Base-by-base conservation (phyloP, 1,140 invertebrate species). In the Nylanderia fulva region DNA sequence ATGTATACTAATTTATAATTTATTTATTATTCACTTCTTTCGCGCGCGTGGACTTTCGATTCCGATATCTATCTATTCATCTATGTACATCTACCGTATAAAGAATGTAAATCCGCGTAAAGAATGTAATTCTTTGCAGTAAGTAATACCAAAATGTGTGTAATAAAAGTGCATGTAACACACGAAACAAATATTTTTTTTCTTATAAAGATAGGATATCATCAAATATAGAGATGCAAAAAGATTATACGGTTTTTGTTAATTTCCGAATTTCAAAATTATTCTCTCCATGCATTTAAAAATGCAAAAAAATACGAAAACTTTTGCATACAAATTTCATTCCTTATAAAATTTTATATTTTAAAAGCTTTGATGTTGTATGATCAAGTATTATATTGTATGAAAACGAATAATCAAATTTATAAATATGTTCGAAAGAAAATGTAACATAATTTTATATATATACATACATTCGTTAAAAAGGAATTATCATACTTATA, bases 1-100 rank as follows among this genome's bases (percentile, higher is more conserved):
- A 21, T 82, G 64, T 82, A 36, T 71, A 82, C 18, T 82, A 82
- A 82, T 58, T 82, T 82, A 82, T 82, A 13, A 82, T 71, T 82
- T 72, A 82, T 82, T 82, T 82, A 82, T 72, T 72, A 72, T 58
- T 58, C 29, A 42, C 33, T 71, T 56, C 56, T 56, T 29, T 48
- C 27, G 36, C 45, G 45, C 45, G 42, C 42, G 42, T n/a, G 27
- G 21, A 45, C 24, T 82, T 72, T 54, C 77, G 27, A 71, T 72
- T 79, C 77, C 39, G 77, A 21, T 58, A 82, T 27, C 52, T 72
- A 72, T 42, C n/a, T n/a, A n/a, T n/a, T n/a, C 36, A n/a, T 72
- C 77, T 72, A 48, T 52, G 21, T 42, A 58, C 52, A 72, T 42
- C 66, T 58, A 66, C 9, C 42, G 42, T 66, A 68, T 58, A 42